Evolutionary conservation across 2,888 invertebrate genomes (phyloP).

Genomic region (Lasioglossum malachurum): DNA sequence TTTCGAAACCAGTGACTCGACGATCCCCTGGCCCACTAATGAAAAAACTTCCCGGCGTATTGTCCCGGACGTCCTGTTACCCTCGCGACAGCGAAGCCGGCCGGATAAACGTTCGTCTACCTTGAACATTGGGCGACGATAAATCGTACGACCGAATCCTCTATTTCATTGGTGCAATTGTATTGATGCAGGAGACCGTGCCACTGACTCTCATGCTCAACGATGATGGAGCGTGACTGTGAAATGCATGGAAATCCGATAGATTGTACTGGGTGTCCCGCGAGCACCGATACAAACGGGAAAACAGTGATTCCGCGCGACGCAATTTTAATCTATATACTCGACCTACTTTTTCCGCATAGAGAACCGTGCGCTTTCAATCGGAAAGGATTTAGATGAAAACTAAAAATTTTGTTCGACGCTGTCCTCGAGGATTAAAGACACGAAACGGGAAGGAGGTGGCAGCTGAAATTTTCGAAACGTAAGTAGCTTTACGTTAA

Average conservation of each 20-base stretch:
- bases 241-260: neutral
- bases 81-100: neutral
- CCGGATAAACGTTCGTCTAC: neutral
- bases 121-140: neutral
- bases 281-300: neutral
- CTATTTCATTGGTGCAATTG: neutral
- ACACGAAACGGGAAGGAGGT: too few relatives aligned
- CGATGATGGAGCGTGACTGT: neutral
- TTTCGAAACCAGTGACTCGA: slow-evolving; percentile 31
- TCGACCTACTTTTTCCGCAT: neutral
- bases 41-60: slow-evolving; percentile 44
- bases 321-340: neutral
- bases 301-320: neutral
- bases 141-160: neutral
- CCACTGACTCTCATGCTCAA: neutral
- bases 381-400: neutral
- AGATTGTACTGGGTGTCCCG: neutral
- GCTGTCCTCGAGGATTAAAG: too few relatives aligned
- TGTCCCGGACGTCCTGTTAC: neutral
- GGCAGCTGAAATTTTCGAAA: too few relatives aligned
- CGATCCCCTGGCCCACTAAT: slow-evolving; percentile 33
- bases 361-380: neutral
- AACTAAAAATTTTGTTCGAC: neutral
- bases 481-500: too few relatives aligned
- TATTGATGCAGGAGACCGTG: neutral